Base-by-base conservation (phyloP, 2,797 vertebrate genomes). In the Pipistrellus nathusii region DNA sequence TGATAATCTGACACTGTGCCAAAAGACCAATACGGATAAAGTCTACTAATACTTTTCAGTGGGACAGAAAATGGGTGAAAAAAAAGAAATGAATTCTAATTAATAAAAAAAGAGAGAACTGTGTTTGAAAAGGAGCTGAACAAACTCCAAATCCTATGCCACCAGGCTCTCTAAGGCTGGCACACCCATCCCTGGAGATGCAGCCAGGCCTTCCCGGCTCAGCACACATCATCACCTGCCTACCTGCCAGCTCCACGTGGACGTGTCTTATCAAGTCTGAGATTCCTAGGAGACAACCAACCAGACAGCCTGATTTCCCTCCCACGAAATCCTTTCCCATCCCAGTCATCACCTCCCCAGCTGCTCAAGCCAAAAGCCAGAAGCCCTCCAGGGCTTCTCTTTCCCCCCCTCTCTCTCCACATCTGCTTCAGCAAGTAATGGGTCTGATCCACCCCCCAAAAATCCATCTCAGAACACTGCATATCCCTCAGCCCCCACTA, bases 91-190 rank as follows among this genome's bases (percentile, higher is more conserved):
- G 1, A 86, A 57, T 17, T 44, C 57, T 77, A 15, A 30, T 23
- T 23, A 15, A 53, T 21, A 89, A 30, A 72, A 77, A 48, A 20
- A 48, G 1, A 18, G 4, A 51, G 46, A 69, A 44, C 5, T 6
- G 30, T 13, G 25, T 20, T 46, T 64, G 7, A 41, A 46, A 53
- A 73, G 59, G 55, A 59, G 21, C 53, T 25, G 17, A n/a, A 27
- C 71, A 72, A 69, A 18, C 8, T n/a, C 46, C 23, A 62, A 69
- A 48, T 12, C 32, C 2, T 44, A 2, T 0, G 8, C 27, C 11
- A 14, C 35, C 5, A 6, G 20, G n/a, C 35, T 13, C 4, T 17
- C n/a, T 0, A 1, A 25, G 35, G 27, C 12, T 3, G 1, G 3
- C 41, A 15, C 27, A 5, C 62, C 53, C 76, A 23, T 15, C 23